Evolutionary conservation across 2,888 invertebrate genomes (phyloP).

Genomic region (Biston betularia): DNA sequence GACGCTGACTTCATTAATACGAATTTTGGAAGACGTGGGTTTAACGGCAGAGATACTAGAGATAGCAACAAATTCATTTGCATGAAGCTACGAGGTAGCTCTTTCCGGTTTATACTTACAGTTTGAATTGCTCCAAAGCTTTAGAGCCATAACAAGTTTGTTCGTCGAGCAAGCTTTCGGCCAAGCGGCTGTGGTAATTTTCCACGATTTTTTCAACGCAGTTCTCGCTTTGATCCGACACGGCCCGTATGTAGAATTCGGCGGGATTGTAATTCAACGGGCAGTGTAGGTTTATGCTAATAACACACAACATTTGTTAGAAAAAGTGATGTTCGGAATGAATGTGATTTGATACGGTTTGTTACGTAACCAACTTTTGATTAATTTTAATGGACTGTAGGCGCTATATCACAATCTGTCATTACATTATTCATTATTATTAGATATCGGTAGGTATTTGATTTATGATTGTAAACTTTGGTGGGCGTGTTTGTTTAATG

Average conservation of each 20-base stretch:
- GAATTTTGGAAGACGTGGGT: constrained; percentile 30
- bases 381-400: constrained; percentile 28
- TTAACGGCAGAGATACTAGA: not conserved
- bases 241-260: constrained; percentile 91
- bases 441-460: constrained; percentile 5
- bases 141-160: constrained; percentile 42
- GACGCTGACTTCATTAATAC: constrained; percentile 19
- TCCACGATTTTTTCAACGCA: constrained; percentile 56
- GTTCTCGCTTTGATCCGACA: constrained; percentile 56
- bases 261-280: constrained; percentile 93
- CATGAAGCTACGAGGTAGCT: constrained; percentile 4
- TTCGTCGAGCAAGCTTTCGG: constrained; percentile 25
- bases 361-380: constrained; percentile 7
- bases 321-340: constrained; percentile 1
- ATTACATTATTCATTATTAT: constrained; percentile 8
- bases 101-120: constrained; percentile 52
- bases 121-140: constrained; percentile 38
- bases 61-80: constrained; percentile 26
- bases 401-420: constrained; percentile 17
- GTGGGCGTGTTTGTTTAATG: constrained; percentile 24
- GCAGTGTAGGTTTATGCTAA: constrained; percentile 87
- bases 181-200: constrained; percentile 50
- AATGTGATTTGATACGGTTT: constrained; percentile 5
- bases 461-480: constrained; percentile 10
- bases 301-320: constrained; percentile 24